Percentiles rank a stretch among this genome's conserved stretches.
phyloP scores from a whole-genome alignment of 92 coral and sea anemone genomes.

The Epizoanthus illoricatus region DNA sequence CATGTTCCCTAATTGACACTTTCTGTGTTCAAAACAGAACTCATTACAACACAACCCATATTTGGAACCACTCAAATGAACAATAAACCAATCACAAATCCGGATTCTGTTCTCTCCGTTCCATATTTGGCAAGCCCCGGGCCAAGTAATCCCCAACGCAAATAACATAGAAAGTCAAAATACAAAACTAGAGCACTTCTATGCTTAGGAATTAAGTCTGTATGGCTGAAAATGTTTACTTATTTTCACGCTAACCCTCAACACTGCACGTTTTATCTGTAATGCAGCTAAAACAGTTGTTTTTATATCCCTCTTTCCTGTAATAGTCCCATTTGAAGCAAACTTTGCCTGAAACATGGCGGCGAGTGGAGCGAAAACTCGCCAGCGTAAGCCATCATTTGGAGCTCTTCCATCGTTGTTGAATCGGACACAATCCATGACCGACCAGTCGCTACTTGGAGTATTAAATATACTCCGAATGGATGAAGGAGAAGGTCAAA shows the following conservation, averaged over 20 bases:
- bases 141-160: slow-evolving; percentile 27
- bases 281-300: slow-evolving; percentile 20
- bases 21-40: slow-evolving; percentile 24
- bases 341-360: slow-evolving; percentile 73
- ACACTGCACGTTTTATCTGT: slow-evolving; percentile 15
- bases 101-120: not conserved
- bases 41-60: slow-evolving; percentile 31
- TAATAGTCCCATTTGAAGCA: slow-evolving; percentile 29
- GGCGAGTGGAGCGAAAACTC: slow-evolving; percentile 63
- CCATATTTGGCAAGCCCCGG: slow-evolving; percentile 42
- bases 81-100: slow-evolving; percentile 26
- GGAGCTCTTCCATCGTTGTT: slow-evolving; percentile 65
- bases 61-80: slow-evolving; percentile 30
- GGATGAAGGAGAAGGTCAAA: slow-evolving; percentile 87
- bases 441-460: slow-evolving; percentile 92
- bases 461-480: slow-evolving; percentile 89
- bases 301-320: not conserved
- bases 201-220: slow-evolving; percentile 39
- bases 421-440: slow-evolving; percentile 83
- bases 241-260: slow-evolving; percentile 5
- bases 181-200: slow-evolving; percentile 13
- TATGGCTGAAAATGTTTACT: slow-evolving; percentile 16
- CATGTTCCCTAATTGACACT: slow-evolving; percentile 28
- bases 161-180: slow-evolving; percentile 38
- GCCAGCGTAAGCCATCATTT: slow-evolving; percentile 77